These are phyloP conservation scores for Idris sp. DNA, from an alignment of 1,140 invertebrate genomes.

Conservation along the genomic window DNA sequence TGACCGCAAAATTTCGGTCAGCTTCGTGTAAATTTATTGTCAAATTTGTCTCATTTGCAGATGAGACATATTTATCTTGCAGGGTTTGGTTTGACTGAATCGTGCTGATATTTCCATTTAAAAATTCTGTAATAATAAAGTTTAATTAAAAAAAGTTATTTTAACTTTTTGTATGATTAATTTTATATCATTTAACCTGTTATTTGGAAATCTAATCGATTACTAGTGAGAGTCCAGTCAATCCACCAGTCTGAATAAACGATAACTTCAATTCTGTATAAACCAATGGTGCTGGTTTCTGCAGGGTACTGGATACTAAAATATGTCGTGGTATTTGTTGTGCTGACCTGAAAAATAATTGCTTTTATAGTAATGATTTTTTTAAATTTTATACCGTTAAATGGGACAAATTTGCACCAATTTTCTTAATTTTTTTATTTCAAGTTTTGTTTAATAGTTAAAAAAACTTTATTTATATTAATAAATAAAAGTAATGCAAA, in stretches of 20 bases:
- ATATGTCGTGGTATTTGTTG: constrained; percentile 70
- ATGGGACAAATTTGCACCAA: too few species aligned
- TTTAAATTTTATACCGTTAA: too few species aligned
- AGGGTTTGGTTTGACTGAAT: constrained; percentile 81
- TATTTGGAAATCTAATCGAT: constrained; percentile 78
- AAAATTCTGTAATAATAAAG: constrained; percentile 75
- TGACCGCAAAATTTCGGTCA: constrained; percentile 81
- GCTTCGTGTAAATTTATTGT: constrained; percentile 80
- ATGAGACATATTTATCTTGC: constrained; percentile 81
- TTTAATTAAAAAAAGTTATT: neutral
- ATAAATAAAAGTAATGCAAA: too few species aligned
- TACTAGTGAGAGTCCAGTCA: constrained; percentile 72
- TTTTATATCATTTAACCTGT: constrained; percentile 77
- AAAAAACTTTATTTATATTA: too few species aligned
- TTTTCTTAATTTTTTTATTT: too few species aligned
- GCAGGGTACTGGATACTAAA: constrained; percentile 82
- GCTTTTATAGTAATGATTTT: too few species aligned
- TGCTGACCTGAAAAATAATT: constrained; percentile 55
- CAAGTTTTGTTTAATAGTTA: too few species aligned
- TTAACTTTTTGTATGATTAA: neutral
- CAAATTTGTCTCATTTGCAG: constrained; percentile 79
- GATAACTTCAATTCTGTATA: constrained; percentile 81
- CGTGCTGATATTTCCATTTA: constrained; percentile 83
- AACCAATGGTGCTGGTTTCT: constrained; percentile 78
- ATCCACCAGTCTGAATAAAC: constrained; percentile 71